These are phyloP conservation scores for Nesogale talazaci DNA, from an alignment of 2,113 vertebrate genomes.

Conservation along the genomic window DNA sequence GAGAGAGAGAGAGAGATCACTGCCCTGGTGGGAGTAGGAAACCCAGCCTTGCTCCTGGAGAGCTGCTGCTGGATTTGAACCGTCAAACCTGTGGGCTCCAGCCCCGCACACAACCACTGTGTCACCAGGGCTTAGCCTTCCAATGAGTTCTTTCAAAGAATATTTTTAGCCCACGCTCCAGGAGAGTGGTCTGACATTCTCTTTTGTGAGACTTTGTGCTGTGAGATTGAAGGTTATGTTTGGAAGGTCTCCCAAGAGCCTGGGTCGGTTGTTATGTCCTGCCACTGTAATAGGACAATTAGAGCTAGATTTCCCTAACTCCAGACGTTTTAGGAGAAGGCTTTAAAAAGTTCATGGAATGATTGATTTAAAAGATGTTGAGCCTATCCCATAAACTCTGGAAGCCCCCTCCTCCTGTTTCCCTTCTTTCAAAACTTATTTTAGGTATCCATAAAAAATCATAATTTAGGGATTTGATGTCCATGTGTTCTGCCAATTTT, in stretches of 20 bases:
- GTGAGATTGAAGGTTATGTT: neutral
- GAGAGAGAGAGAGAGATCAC: no score
- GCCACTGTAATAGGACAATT: constrained; percentile 20
- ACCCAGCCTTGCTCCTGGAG: no score
- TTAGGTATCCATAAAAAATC: neutral
- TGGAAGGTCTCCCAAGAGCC: neutral
- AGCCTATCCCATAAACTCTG: no score
- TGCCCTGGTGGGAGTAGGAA: no score
- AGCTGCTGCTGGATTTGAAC: no score
- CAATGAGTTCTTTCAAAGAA: constrained; percentile 12
- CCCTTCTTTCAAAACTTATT: neutral
- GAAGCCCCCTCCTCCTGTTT: neutral
- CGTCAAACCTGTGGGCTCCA: no score
- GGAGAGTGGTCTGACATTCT: neutral
- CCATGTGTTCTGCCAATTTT: constrained; percentile 55
- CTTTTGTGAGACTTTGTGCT: neutral
- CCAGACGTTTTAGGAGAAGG: neutral
- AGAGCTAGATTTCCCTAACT: neutral
- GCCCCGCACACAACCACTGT: no score
- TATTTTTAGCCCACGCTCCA: neutral
- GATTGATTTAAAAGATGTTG: no score
- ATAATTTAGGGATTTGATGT: constrained; percentile 38
- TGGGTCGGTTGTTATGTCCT: constrained; percentile 16
- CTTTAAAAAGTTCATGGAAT: no score
- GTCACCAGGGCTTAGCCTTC: no score